phyloP scores from a whole-genome alignment of 2,113 vertebrate species.

The Rhabdornis inornatus region DNA sequence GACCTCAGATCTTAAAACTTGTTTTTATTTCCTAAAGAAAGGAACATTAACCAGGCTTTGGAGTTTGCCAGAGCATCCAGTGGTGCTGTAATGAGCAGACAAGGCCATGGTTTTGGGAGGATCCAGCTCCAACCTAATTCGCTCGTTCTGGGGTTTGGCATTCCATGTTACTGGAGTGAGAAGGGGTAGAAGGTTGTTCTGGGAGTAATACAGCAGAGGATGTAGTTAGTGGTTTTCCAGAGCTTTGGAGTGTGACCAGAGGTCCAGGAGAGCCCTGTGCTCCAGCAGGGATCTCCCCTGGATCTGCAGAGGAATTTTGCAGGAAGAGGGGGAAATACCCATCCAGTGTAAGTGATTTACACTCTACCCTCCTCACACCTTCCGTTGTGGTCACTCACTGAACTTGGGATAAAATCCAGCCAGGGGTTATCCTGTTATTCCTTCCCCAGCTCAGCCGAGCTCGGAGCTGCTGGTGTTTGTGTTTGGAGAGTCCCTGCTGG shows the following conservation, averaged over 20 bases:
- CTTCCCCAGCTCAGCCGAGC: accelerated
- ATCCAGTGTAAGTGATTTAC: neutral
- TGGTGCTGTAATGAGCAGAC: neutral
- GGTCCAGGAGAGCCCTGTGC: neutral
- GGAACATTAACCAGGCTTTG: neutral
- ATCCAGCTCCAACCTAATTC: neutral
- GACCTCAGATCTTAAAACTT: neutral
- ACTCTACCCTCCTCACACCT: neutral
- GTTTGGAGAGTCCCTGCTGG: neutral
- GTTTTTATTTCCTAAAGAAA: accelerated
- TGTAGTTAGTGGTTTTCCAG: neutral
- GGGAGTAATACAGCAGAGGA: neutral
- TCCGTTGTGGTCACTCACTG: accelerated
- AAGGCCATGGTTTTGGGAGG: neutral
- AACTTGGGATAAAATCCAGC: neutral
- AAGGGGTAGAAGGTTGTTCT: neutral
- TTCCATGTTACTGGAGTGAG: accelerated
- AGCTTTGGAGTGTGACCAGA: neutral
- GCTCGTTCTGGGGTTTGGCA: neutral
- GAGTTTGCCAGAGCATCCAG: neutral
- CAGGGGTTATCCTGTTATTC: neutral
- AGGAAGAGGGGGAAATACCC: no score
- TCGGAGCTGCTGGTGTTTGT: neutral
- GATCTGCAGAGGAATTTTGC: neutral
- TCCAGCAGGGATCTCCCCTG: neutral